These are phyloP conservation scores for Cydia pomonella DNA, from an alignment of 1,140 invertebrate genomes.

Conservation along the genomic window DNA sequence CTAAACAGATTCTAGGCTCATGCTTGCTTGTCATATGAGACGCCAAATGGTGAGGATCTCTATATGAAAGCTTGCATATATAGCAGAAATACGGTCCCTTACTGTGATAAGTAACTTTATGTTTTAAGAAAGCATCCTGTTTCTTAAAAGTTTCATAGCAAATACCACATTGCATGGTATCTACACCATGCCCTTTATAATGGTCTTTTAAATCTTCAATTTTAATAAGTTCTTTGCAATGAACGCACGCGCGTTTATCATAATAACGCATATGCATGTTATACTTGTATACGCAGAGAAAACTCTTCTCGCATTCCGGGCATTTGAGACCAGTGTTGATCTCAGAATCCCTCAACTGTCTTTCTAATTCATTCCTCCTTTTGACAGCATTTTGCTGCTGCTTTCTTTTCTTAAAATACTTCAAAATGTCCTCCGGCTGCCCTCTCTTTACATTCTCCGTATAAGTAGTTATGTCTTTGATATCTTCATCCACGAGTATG, in stretches of 20 bases:
- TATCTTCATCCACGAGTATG: neutral
- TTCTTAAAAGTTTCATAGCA: constrained; percentile 41
- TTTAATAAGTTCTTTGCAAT: constrained; percentile 41
- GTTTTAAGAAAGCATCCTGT: constrained; percentile 16
- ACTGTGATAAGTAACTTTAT: constrained; percentile 38
- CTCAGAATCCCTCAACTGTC: neutral
- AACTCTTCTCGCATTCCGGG: constrained; percentile 41
- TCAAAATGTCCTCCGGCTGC: neutral
- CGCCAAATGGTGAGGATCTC: constrained; percentile 23
- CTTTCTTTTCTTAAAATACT: neutral
- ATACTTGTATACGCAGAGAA: constrained; percentile 34
- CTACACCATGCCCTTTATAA: constrained; percentile 35
- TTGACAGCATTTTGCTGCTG: neutral
- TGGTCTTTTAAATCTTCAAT: constrained; percentile 36
- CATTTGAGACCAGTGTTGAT: constrained; percentile 36
- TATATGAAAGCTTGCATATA: constrained; percentile 42
- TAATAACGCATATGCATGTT: constrained; percentile 44
- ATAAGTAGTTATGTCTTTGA: neutral
- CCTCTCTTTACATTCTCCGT: neutral
- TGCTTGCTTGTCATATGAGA: constrained; percentile 41
- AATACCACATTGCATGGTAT: constrained; percentile 36
- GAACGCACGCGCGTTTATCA: constrained; percentile 37
- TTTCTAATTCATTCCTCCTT: neutral
- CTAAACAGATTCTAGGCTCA: constrained; percentile 31
- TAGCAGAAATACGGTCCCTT: constrained; percentile 34